These are phyloP conservation scores for Athene cunicularia DNA, from an alignment of 2,113 vertebrate genomes.

Conservation along the genomic window DNA sequence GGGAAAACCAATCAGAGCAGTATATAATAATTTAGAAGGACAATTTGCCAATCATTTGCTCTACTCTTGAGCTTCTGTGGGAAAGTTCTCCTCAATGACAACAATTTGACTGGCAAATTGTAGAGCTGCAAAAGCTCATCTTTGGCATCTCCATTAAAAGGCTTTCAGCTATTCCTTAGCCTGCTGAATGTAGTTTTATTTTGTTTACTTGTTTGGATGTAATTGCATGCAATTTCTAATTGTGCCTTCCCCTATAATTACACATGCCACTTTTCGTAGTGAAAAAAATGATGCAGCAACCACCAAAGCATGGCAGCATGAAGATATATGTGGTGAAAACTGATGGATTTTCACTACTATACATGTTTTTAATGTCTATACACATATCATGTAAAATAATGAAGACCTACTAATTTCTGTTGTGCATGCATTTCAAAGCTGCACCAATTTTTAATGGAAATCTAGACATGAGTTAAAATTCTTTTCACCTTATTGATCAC, in stretches of 20 bases:
- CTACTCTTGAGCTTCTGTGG: neutral
- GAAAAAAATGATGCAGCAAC: neutral
- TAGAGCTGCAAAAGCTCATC: conserved; percentile 45
- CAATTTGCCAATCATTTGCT: conserved; percentile 23
- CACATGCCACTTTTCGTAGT: neutral
- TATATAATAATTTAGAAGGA: neutral
- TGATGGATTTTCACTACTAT: neutral
- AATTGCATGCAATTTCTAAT: conserved; percentile 67
- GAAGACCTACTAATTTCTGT: neutral
- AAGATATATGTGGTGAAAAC: neutral
- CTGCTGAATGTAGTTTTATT: conserved; percentile 61
- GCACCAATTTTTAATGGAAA: neutral
- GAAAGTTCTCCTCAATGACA: conserved; percentile 51
- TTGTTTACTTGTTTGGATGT: conserved; percentile 64
- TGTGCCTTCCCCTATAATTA: conserved; percentile 63
- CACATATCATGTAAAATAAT: neutral
- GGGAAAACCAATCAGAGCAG: neutral
- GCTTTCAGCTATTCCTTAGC: conserved; percentile 58
- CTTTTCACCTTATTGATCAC: neutral
- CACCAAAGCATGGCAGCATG: neutral
- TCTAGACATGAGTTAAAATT: neutral
- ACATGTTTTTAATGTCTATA: neutral
- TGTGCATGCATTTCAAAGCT: neutral
- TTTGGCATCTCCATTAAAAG: conserved; percentile 58
- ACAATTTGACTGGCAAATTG: conserved; percentile 57